Evolutionary conservation across 2,888 invertebrate species (phyloP).

Genomic region (Nephrotoma flavescens): DNA sequence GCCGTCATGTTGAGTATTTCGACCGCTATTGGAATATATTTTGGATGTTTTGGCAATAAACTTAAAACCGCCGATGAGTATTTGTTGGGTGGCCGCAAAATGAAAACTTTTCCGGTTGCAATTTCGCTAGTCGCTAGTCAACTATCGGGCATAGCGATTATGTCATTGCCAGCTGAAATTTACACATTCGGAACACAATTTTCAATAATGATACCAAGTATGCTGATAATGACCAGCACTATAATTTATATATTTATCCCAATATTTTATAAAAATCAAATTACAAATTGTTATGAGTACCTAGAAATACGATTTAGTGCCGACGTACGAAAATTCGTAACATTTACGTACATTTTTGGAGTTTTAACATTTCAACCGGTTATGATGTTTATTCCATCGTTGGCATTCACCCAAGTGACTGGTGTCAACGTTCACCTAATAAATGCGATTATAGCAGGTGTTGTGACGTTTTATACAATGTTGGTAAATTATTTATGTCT

Average conservation of each 20-base stretch:
- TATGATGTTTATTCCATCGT: slow-evolving; percentile 24
- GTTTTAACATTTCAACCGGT: slow-evolving; percentile 24
- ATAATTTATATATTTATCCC: slow-evolving; percentile 27
- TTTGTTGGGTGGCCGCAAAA: slow-evolving; percentile 23
- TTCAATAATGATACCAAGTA: slow-evolving; percentile 22
- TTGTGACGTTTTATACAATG: slow-evolving; percentile 44
- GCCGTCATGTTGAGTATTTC: slow-evolving; percentile 33
- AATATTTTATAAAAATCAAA: slow-evolving; percentile 29
- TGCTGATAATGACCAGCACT: slow-evolving; percentile 21
- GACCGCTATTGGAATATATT: slow-evolving; percentile 40
- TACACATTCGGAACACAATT: slow-evolving; percentile 33
- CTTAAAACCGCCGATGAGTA: slow-evolving; percentile 39
- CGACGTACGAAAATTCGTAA: slow-evolving; percentile 22
- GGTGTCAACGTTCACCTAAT: slow-evolving; percentile 39
- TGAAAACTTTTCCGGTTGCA: slow-evolving; percentile 22
- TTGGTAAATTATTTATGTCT: slow-evolving; percentile 16
- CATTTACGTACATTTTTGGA: slow-evolving; percentile 22
- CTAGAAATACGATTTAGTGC: slow-evolving; percentile 26
- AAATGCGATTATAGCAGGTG: slow-evolving; percentile 35
- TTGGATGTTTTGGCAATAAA: slow-evolving; percentile 35
- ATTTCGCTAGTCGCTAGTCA: slow-evolving; percentile 42
- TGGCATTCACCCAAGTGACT: slow-evolving; percentile 31
- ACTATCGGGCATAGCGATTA: slow-evolving; percentile 34
- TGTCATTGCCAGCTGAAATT: slow-evolving; percentile 34
- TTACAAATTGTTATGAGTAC: slow-evolving; percentile 31